These are phyloP conservation scores for Struthio camelus DNA, from an alignment of 2,113 vertebrate species.

Conservation along the genomic window DNA sequence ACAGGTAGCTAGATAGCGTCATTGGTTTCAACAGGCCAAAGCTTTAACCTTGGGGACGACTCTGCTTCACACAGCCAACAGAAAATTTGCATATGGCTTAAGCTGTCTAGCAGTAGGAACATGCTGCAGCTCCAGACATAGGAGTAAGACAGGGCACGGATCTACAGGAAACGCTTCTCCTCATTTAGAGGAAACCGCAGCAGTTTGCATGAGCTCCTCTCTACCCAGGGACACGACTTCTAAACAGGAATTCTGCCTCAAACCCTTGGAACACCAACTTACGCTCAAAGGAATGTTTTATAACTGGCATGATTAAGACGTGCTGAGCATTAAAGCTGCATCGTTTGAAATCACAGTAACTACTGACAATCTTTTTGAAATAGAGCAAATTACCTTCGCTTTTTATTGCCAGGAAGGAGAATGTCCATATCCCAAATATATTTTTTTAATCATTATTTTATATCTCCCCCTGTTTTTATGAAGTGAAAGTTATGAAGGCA, in stretches of 20 bases:
- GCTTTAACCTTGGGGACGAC: too few species aligned
- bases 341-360: neutral
- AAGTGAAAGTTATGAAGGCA: neutral
- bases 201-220: neutral
- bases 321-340: neutral
- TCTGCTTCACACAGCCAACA: neutral
- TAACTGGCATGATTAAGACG: neutral
- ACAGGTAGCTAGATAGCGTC: neutral
- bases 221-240: neutral
- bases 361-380: neutral
- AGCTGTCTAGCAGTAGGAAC: neutral
- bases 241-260: neutral
- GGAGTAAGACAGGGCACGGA: neutral
- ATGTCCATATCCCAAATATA: neutral
- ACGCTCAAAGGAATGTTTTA: neutral
- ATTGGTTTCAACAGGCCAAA: neutral
- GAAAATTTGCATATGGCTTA: neutral
- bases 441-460: neutral
- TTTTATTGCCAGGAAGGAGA: neutral
- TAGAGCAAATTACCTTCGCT: neutral
- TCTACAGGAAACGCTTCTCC: too few species aligned
- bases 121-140: neutral
- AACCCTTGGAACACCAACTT: neutral
- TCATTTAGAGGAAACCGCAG: accelerated
- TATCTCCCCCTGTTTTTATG: neutral